Evolutionary conservation across 2,113 vertebrate species (phyloP), one percentile per base, ranked within the genome.

Genomic region (Cyprinus carpio): DNA sequence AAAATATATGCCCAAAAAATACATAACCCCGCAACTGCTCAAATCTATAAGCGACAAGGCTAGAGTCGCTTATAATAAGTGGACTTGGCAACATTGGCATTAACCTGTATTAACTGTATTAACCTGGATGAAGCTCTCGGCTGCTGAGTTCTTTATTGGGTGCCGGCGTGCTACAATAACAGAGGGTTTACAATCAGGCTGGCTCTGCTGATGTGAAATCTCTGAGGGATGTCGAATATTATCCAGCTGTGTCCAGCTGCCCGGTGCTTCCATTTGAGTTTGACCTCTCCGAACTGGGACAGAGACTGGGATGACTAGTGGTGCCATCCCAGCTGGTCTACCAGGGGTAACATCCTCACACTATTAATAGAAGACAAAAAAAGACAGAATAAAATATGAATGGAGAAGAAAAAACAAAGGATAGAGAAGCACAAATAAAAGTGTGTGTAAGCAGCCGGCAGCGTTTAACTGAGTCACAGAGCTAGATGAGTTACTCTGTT

Each of bases 271-370:
- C 51, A 15, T 11, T 8, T 43, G 93, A 4, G 10, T 11, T 8
- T 46, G 93, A 4, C 89, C 94, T 81, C 92, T 92, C 88, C 93
- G 94, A 90, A 99, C 98, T 1, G 98, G 98, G 87, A 99, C 98
- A 0, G 98, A 99, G 54, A 99, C 98, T 0, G 98, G 98, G 89
- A 99, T 98, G 65, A 99, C 96, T 87, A 99, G 95, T 23, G 98
- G 98, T 46, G 94, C 86, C 25, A 99, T 94, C n/a, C 92, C 93
- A 82, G 93, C 46, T 86, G 94, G 95, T 91, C 94, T 96, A 71
- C 93, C 89, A 3, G 78, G 11, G 10, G 81, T 54, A 23, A 80
- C 60, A 0, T 93, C 94, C 5, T 92, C 93, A 88, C 87, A 86
- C 75, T 84, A 87, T 64, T 27, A 27, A 29, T 11, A 77, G 31